Conservation (phyloP, 2,888 invertebrate species). For the Aphodius sticticus region DNA sequence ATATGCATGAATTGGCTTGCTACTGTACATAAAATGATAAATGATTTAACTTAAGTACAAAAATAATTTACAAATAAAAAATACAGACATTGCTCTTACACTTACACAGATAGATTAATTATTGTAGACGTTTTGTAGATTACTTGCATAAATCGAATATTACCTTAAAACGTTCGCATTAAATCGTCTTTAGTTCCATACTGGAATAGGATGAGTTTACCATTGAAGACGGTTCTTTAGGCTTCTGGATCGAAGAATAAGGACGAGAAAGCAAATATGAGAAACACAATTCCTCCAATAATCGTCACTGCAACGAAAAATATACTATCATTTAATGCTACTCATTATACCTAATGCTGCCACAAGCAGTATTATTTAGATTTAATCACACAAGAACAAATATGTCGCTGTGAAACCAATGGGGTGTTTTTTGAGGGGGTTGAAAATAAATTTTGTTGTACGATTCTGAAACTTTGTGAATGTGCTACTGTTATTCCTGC, state of each 20-base stretch:
- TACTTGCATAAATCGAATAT: constrained; percentile 19
- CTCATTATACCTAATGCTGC: too few species aligned
- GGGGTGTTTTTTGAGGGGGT: too few species aligned
- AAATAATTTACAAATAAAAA: constrained; percentile 28
- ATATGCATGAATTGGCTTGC: not conserved
- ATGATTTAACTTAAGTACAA: constrained; percentile 34
- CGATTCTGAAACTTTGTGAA: too few species aligned
- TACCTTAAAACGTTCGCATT: constrained; percentile 9
- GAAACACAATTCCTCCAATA: constrained; percentile 94
- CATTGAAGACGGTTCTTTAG: constrained; percentile 24
- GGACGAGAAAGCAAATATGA: constrained; percentile 92
- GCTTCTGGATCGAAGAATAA: constrained; percentile 83
- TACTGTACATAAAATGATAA: constrained; percentile 17
- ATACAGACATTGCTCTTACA: constrained; percentile 19
- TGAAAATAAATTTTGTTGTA: too few species aligned
- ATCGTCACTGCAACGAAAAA: constrained; percentile 83
- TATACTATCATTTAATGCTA: constrained; percentile 9
- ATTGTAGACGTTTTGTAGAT: constrained; percentile 17
- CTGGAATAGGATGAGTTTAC: not conserved
- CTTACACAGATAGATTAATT: not conserved
- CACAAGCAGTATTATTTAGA: too few species aligned
- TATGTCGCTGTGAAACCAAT: too few species aligned
- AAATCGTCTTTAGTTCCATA: constrained; percentile 10
- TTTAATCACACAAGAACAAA: too few species aligned
- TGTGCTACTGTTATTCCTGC: too few species aligned